These are phyloP conservation scores for Macrophya annulata DNA, from an alignment of 2,888 invertebrate genomes.

Conservation along the genomic window DNA sequence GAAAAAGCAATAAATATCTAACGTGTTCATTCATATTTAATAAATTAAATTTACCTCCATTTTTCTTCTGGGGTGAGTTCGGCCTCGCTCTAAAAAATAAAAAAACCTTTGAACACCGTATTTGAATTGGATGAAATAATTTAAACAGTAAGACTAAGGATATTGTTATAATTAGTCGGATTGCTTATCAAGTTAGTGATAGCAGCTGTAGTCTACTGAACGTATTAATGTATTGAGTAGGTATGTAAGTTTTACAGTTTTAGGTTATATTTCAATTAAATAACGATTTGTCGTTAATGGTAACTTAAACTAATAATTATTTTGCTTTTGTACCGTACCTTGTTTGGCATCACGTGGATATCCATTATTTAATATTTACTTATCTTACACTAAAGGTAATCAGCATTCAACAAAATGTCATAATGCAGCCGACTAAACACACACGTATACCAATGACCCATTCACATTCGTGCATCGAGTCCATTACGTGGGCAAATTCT, in stretches of 20 bases:
- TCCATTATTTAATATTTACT: slow-evolving; percentile 62
- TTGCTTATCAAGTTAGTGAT: background rate
- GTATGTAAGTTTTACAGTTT: background rate
- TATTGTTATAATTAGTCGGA: background rate
- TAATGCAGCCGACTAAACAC: slow-evolving; percentile 57
- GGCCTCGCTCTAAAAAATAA: slow-evolving; percentile 84
- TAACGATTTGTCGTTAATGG: background rate
- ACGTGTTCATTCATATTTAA: slow-evolving; percentile 35
- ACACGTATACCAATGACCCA: slow-evolving; percentile 2
- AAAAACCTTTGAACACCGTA: background rate
- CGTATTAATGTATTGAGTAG: background rate
- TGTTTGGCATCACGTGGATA: slow-evolving; percentile 68
- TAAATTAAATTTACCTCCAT: slow-evolving; percentile 82
- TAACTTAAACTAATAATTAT: background rate
- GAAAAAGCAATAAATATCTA: slow-evolving; percentile 7
- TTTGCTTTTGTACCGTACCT: slow-evolving; percentile 64
- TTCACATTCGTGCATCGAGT: slow-evolving; percentile 37
- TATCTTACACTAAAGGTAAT: slow-evolving; percentile 57
- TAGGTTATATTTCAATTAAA: slow-evolving; percentile 44
- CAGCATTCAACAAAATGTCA: slow-evolving; percentile 61
- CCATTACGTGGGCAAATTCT: slow-evolving; percentile 26
- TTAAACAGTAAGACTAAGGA: background rate
- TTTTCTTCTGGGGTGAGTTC: slow-evolving; percentile 90
- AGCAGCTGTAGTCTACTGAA: background rate
- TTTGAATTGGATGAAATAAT: background rate